phyloP scores from a whole-genome alignment of 1,140 invertebrate genomes.

The Hycleus phaleratus region DNA sequence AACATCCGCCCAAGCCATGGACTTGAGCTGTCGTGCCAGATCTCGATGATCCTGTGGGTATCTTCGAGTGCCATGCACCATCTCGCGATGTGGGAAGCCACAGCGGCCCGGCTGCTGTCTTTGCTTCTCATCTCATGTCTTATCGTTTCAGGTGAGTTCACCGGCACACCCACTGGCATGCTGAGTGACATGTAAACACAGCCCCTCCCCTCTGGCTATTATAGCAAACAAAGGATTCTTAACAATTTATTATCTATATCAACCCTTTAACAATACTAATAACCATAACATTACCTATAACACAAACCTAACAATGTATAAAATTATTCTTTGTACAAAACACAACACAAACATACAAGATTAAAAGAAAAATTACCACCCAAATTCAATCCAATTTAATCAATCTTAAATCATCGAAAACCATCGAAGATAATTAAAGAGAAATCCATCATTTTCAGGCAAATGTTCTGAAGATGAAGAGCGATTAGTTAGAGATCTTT shows the following conservation, averaged over 20 bases:
- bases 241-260: neutral
- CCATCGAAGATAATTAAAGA: too few relatives aligned
- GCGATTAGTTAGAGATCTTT: constrained; percentile 89
- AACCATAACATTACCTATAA: too few relatives aligned
- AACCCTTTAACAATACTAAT: too few relatives aligned
- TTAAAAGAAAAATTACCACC: too few relatives aligned
- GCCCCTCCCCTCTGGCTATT: constrained; percentile 34
- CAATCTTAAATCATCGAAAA: too few relatives aligned
- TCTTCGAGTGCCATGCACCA: constrained; percentile 22
- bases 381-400: too few relatives aligned
- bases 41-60: constrained; percentile 33
- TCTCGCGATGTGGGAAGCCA: constrained; percentile 30
- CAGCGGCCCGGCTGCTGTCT: constrained; percentile 24
- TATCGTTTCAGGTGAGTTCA: constrained; percentile 33
- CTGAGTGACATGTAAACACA: constrained; percentile 38
- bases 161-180: constrained; percentile 34
- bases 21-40: constrained; percentile 29
- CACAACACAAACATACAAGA: too few relatives aligned
- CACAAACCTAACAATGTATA: too few relatives aligned
- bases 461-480: constrained; percentile 90
- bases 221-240: constrained; percentile 32
- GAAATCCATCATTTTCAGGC: constrained; percentile 42
- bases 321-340: too few relatives aligned
- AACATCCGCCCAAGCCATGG: constrained; percentile 28
- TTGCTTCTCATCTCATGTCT: constrained; percentile 29